Evolutionary conservation across 2,797 vertebrate genomes (phyloP).

Genomic region (Microchirus variegatus): DNA sequence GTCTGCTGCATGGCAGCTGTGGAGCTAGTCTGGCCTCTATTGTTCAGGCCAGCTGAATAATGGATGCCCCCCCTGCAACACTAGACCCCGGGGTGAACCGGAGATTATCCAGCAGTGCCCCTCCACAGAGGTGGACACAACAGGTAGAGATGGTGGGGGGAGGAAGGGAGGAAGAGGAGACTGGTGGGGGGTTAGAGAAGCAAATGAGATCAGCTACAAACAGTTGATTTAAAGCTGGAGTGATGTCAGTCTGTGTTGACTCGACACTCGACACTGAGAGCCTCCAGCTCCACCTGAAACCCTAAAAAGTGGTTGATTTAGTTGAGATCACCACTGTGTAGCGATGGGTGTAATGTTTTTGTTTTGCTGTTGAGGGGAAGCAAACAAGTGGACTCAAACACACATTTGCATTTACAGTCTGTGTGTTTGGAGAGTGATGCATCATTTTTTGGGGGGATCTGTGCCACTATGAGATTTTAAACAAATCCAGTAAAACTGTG

Average conservation of each 20-base stretch:
- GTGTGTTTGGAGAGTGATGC: too few species aligned
- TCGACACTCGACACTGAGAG: neutral
- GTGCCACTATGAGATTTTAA: too few species aligned
- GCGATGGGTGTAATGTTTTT: neutral
- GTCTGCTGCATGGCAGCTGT: conserved; percentile 77
- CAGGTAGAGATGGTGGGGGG: conserved; percentile 26
- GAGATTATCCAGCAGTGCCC: conserved; percentile 65
- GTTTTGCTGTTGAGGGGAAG: neutral
- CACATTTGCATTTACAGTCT: too few species aligned
- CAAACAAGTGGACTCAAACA: too few species aligned
- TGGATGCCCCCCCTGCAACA: conserved; percentile 79
- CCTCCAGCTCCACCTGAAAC: neutral
- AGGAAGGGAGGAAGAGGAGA: conserved; percentile 2
- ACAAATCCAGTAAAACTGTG: too few species aligned
- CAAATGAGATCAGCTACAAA: conserved; percentile 15
- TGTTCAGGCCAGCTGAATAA: conserved; percentile 82
- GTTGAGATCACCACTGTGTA: neutral
- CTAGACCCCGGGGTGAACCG: conserved; percentile 74
- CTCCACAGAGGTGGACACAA: conserved; percentile 51
- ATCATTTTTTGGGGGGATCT: too few species aligned
- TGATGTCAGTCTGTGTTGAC: conserved; percentile 1
- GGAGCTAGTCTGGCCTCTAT: conserved; percentile 71
- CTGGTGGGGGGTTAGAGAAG: neutral
- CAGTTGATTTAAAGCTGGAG: neutral
- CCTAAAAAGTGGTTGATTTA: neutral